Evolutionary conservation across 2,888 invertebrate genomes (phyloP).

Genomic region (Timema cristinae): DNA sequence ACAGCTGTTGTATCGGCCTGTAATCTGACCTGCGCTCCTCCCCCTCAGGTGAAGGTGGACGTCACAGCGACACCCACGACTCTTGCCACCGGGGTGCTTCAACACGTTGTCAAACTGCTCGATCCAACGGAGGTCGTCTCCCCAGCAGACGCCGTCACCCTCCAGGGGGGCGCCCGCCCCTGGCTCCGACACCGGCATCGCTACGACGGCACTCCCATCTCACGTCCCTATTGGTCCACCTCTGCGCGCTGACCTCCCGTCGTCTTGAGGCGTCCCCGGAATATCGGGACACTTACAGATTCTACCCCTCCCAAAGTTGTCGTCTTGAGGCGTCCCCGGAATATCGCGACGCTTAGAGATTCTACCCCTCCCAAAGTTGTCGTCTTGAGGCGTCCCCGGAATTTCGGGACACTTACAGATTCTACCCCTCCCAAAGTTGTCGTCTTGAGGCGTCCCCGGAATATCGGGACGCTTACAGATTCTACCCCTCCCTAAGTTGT

Average conservation of each 20-base stretch:
- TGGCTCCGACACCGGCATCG: constrained; percentile 23
- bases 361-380: not conserved
- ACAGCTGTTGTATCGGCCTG: too few relatives aligned
- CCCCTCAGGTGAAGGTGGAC: constrained; percentile 37
- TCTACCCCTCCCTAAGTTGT: not conserved
- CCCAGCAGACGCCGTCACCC: constrained; percentile 42
- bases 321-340: not conserved
- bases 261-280: not conserved
- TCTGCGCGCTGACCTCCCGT: constrained; percentile 10
- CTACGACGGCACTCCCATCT: constrained; percentile 11
- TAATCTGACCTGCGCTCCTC: too few relatives aligned
- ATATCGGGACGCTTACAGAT: not conserved
- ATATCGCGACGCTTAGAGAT: not conserved
- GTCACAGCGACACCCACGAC: constrained; percentile 47
- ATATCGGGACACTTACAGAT: not conserved
- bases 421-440: too few relatives aligned
- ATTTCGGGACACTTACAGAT: not conserved
- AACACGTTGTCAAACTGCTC: constrained; percentile 52
- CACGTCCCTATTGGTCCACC: not conserved
- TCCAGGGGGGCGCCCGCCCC: constrained; percentile 25
- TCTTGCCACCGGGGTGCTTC: constrained; percentile 47
- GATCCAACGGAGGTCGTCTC: constrained; percentile 50
- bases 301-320: not conserved
- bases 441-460: too few relatives aligned
- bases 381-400: not conserved